Percentiles rank a stretch among this genome's conserved stretches.
phyloP scores from a whole-genome alignment of 2,888 invertebrate species.

The Coenonympha glycerion region DNA sequence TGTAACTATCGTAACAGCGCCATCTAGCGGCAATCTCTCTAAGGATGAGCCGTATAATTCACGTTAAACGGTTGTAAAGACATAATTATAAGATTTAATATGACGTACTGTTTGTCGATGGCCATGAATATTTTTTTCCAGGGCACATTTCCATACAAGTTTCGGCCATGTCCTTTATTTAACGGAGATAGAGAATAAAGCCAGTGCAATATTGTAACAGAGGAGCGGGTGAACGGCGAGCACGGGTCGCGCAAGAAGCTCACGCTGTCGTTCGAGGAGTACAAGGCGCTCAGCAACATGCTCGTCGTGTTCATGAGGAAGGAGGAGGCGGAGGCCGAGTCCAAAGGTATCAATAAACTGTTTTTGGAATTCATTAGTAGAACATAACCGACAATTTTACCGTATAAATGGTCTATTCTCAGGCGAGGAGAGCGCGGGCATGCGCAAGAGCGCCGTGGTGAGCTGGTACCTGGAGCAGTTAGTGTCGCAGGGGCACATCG shows the following conservation, averaged over 20 bases:
- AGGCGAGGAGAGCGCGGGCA: constrained; percentile 78
- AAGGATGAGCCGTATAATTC: no score
- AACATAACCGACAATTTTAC: no score
- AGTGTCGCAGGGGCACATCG: constrained; percentile 84
- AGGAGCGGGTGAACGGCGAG: constrained; percentile 49
- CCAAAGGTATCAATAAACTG: constrained; percentile 58
- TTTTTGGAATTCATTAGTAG: background rate
- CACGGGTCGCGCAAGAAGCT: constrained; percentile 81
- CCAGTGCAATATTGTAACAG: constrained; percentile 32
- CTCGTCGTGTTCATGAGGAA: constrained; percentile 91
- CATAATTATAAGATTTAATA: no score
- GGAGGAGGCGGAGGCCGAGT: constrained; percentile 83
- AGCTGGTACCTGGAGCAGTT: constrained; percentile 95
- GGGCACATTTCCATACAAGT: no score
- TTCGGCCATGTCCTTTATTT: no score
- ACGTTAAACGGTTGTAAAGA: no score
- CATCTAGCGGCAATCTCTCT: no score
- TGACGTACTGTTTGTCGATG: no score
- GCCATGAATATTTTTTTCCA: no score
- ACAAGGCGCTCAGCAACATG: constrained; percentile 93
- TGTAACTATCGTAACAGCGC: no score
- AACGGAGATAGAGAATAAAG: no score
- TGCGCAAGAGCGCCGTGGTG: constrained; percentile 87
- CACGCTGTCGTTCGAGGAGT: constrained; percentile 93
- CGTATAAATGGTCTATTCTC: background rate